Conservation (phyloP, 2,113 vertebrate genomes). For the Raja brachyura region DNA sequence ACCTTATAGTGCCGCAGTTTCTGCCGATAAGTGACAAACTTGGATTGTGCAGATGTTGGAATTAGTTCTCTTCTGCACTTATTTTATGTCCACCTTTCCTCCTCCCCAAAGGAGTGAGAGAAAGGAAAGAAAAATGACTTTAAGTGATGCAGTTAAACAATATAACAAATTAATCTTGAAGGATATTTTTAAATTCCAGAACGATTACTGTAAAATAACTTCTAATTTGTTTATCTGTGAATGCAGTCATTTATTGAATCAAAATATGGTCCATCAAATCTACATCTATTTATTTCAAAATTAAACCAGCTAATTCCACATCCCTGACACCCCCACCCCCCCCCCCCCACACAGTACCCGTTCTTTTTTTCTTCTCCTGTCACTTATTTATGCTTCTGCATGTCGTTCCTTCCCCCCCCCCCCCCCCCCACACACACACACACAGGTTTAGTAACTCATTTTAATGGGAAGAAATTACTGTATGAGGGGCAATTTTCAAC, state of each 20-base stretch:
- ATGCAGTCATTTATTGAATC: not conserved
- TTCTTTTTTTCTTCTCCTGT: not conserved
- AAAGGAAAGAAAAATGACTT: not conserved
- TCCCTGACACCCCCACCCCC: too few relatives aligned
- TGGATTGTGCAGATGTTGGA: not conserved
- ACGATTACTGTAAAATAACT: not conserved
- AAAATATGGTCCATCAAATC: not conserved
- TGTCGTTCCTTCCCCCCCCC: too few relatives aligned
- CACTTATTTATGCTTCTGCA: not conserved
- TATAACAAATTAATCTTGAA: not conserved
- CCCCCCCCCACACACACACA: too few relatives aligned
- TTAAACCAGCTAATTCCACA: not conserved
- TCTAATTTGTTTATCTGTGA: not conserved
- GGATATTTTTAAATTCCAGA: not conserved
- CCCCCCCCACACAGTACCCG: not conserved
- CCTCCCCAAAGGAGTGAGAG: not conserved
- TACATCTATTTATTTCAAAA: not conserved
- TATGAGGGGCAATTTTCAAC: not conserved
- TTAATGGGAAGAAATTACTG: not conserved
- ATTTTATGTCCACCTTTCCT: not conserved
- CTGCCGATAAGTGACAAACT: conserved; percentile 19
- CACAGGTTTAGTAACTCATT: not conserved
- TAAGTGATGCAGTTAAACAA: not conserved
- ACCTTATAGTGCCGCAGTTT: not conserved
- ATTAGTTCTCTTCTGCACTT: not conserved